These are phyloP conservation scores for Cecropterus lyciades DNA, from an alignment of 1,140 invertebrate genomes.

Conservation along the genomic window DNA sequence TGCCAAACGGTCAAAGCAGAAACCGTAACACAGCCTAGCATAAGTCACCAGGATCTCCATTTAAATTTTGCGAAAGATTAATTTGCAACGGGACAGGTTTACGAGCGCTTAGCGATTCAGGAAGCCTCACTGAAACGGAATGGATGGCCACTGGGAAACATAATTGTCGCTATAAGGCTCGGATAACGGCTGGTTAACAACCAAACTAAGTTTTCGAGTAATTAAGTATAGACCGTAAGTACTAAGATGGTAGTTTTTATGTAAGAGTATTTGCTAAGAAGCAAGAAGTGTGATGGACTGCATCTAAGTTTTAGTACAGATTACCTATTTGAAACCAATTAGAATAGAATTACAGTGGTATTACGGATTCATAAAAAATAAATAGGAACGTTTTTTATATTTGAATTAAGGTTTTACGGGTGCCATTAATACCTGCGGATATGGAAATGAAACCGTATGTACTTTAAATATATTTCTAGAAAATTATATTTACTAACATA, in stretches of 20 bases:
- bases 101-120: slow-evolving; percentile 32
- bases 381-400: too few relatives aligned
- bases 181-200: slow-evolving; percentile 18
- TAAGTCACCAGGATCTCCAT: slow-evolving; percentile 21
- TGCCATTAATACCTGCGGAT: too few relatives aligned
- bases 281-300: not conserved
- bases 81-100: slow-evolving; percentile 30
- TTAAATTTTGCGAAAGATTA: slow-evolving; percentile 33
- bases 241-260: not conserved
- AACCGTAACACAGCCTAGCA: slow-evolving; percentile 14
- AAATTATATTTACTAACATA: too few relatives aligned
- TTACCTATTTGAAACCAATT: too few relatives aligned
- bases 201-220: slow-evolving; percentile 14
- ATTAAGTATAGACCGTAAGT: not conserved
- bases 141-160: slow-evolving; percentile 29
- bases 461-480: too few relatives aligned
- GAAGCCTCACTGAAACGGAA: slow-evolving; percentile 26
- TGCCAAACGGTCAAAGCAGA: slow-evolving; percentile 20
- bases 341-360: too few relatives aligned
- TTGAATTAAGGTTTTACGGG: too few relatives aligned
- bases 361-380: too few relatives aligned
- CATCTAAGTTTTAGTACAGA: not conserved
- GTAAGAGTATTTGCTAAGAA: not conserved
- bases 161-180: slow-evolving; percentile 31
- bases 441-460: too few relatives aligned